Percentiles rank a stretch among this genome's conserved stretches.
Conservation (phyloP, 2,113 vertebrate genomes). For the Forbesichthys agassizii region DNA sequence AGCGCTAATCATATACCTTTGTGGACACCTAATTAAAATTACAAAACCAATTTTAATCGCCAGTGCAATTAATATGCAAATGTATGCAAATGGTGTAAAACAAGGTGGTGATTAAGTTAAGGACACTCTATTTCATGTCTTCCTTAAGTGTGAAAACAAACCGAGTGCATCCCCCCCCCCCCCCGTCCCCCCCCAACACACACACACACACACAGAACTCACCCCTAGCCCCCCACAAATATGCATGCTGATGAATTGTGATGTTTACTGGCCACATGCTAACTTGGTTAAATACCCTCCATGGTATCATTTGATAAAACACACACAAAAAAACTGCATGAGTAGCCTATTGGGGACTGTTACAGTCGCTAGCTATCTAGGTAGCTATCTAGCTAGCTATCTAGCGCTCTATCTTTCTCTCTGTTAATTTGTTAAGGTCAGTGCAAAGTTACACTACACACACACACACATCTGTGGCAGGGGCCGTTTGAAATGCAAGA, state of each 20-base stretch:
- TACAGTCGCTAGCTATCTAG: neutral
- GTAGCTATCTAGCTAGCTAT: too few species aligned
- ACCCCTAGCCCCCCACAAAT: slow-evolving; percentile 42
- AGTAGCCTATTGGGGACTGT: neutral
- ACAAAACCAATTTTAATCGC: slow-evolving; percentile 99
- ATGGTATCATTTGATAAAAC: slow-evolving; percentile 47
- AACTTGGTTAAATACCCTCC: slow-evolving; percentile 66
- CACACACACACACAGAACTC: slow-evolving; percentile 1
- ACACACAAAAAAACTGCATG: slow-evolving; percentile 1
- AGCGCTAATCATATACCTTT: slow-evolving; percentile 99
- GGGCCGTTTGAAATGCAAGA: slow-evolving; percentile 92
- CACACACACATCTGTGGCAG: slow-evolving; percentile 63
- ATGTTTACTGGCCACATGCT: slow-evolving; percentile 90
- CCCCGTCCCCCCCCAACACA: slow-evolving; percentile 1
- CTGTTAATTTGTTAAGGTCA: slow-evolving; percentile 87
- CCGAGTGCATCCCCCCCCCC: slow-evolving; percentile 55
- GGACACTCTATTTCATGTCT: slow-evolving; percentile 99
- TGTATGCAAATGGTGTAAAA: slow-evolving; percentile 99
- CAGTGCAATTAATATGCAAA: slow-evolving; percentile 99
- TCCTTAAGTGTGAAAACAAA: slow-evolving; percentile 99
- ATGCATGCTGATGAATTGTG: slow-evolving; percentile 94
- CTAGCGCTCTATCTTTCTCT: neutral
- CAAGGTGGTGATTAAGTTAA: slow-evolving; percentile 99
- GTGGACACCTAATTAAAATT: slow-evolving; percentile 99
- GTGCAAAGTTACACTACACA: slow-evolving; percentile 88